Evolutionary conservation across 2,113 vertebrate species (phyloP), one percentile per base, ranked within the genome.

Genomic region (Sinocyclocheilus anophthalmus): DNA sequence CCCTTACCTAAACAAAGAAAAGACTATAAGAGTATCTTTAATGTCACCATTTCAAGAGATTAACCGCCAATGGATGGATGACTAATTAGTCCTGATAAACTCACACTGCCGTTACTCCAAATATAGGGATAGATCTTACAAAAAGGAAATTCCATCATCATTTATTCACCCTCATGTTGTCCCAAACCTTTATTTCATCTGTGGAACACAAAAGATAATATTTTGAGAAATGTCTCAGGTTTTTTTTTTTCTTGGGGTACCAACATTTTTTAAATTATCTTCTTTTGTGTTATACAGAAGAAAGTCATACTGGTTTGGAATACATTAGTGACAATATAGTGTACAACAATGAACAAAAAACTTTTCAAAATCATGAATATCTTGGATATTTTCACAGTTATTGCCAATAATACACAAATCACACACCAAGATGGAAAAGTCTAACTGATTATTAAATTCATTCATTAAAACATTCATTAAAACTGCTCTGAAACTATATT

Each of bases 11-110:
- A 50, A 77, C 76, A 81, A 73, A 76, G 10, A 59, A 24, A 45
- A 20, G 80, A 33, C 77, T 81, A 24, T 78, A 42, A 4, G 45
- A 30, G 13, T 75, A 55, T 26, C 42, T 87, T 50, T 73, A 9
- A 81, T 53, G 24, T 76, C 75, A 67, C 59, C 42, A 20, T 13
- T 69, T 79, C 37, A 90, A 90, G 84, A 53, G 89, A 91, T 91
- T 87, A 90, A 78, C 33, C 50, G 85, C 33, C 86, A 88, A 84
- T 83, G n/a, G 83, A 84, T 85, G 83, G 87, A 82, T 87, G 16
- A 26, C 85, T 69, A 63, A 70, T 59, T 72, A 85, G 70, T 69
- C 57, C 88, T 87, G 48, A 91, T 88, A 83, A 92, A 92, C 12
- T 30, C 53, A 55, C 53, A 55, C 53, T 5, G 88, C 61, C 89